phyloP scores from a whole-genome alignment of 2,888 invertebrate genomes.

The Lycaena phlaeas region DNA sequence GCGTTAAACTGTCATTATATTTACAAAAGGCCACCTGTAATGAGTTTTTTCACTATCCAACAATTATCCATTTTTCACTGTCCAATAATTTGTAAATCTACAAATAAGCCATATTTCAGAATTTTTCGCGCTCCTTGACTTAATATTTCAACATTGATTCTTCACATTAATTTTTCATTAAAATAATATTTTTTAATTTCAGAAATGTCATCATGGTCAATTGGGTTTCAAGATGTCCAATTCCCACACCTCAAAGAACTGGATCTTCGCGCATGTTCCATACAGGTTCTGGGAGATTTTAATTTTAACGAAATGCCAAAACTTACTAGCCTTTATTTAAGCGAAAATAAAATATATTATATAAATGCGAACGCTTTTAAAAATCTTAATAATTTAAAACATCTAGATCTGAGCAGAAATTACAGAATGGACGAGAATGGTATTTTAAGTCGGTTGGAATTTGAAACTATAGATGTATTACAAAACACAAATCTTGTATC shows the following conservation, averaged over 20 bases:
- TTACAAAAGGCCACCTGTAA: too few relatives aligned
- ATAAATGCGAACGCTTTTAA: constrained; percentile 50
- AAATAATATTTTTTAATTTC: constrained; percentile 12
- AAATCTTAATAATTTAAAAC: constrained; percentile 42
- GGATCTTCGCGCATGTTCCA: constrained; percentile 72
- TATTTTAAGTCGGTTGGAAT: constrained; percentile 19
- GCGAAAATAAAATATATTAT: constrained; percentile 61
- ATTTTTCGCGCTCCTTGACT: too few relatives aligned
- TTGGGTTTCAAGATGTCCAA: constrained; percentile 26
- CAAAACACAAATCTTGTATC: constrained; percentile 30
- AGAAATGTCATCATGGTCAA: constrained; percentile 34
- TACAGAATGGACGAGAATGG: constrained; percentile 23
- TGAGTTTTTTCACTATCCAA: too few relatives aligned
- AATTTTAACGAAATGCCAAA: constrained; percentile 57
- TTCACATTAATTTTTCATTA: neutral
- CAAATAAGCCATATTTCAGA: too few relatives aligned
- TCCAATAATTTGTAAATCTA: too few relatives aligned
- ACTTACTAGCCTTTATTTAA: constrained; percentile 62
- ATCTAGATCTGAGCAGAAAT: constrained; percentile 71
- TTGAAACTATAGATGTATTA: constrained; percentile 27
- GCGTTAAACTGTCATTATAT: too few relatives aligned
- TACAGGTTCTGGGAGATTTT: constrained; percentile 46
- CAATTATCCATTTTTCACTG: too few relatives aligned
- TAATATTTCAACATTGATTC: too few relatives aligned
- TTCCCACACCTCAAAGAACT: constrained; percentile 60